These are phyloP conservation scores for Ridgeia piscesae DNA, from an alignment of 1,140 invertebrate species.

Conservation along the genomic window DNA sequence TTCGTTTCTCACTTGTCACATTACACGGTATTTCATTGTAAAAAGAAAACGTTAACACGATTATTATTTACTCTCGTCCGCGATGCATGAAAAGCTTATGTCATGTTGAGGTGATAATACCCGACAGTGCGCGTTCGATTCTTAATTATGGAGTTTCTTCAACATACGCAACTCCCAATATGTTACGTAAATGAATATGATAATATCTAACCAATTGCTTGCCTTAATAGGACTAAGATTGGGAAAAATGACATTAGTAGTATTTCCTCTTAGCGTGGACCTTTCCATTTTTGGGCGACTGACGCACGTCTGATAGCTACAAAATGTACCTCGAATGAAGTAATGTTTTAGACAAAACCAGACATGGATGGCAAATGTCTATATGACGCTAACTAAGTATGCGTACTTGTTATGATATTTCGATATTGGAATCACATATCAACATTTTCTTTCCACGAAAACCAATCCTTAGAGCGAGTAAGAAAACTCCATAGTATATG, in stretches of 20 bases:
- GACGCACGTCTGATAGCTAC: background rate
- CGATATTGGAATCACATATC: background rate
- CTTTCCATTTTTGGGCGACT: too few relatives aligned
- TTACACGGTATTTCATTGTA: background rate
- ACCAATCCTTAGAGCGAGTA: too few relatives aligned
- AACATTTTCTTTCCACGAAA: background rate
- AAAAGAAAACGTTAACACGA: background rate
- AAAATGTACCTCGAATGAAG: background rate
- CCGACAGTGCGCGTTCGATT: background rate
- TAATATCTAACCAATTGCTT: background rate
- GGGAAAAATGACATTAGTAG: too few relatives aligned
- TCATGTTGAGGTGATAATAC: background rate
- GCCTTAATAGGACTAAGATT: background rate
- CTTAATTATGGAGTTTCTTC: background rate
- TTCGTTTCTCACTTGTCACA: background rate
- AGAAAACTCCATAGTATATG: too few relatives aligned
- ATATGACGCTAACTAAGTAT: background rate
- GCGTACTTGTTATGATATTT: background rate
- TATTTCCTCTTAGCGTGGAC: too few relatives aligned
- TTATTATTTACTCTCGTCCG: background rate
- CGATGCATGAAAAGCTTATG: background rate
- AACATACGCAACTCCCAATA: background rate
- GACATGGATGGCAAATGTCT: background rate
- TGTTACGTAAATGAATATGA: background rate
- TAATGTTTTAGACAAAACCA: background rate